phyloP scores from a whole-genome alignment of 2,888 invertebrate genomes.

The Entomobrya proxima region DNA sequence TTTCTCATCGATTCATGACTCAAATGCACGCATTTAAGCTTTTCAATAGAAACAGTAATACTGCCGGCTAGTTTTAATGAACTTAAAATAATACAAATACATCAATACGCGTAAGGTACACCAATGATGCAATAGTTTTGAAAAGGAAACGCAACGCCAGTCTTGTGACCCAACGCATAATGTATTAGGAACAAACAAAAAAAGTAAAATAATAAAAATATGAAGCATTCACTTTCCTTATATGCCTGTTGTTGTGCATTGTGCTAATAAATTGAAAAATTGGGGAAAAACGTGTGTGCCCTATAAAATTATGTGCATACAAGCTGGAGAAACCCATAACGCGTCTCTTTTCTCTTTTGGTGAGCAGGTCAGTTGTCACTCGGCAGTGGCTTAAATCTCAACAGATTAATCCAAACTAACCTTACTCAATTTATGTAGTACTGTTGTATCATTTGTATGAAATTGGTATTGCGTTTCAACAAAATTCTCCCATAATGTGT shows the following conservation, averaged over 20 bases:
- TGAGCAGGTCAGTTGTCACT: conserved; percentile 24
- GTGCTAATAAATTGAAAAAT: conserved; percentile 7
- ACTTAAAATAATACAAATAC: conserved; percentile 25
- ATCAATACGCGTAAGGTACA: background rate
- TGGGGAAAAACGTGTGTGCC: background rate
- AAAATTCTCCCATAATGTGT: conserved; percentile 20
- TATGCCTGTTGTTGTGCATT: background rate
- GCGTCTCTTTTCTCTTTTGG: background rate
- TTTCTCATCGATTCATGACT: conserved; percentile 33
- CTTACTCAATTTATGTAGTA: conserved; percentile 27
- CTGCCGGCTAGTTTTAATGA: conserved; percentile 56
- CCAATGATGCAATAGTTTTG: background rate
- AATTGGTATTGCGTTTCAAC: conserved; percentile 21
- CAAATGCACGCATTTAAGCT: conserved; percentile 20
- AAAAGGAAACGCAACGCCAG: background rate
- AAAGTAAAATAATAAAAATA: conserved; percentile 3
- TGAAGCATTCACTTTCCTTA: conserved; percentile 8
- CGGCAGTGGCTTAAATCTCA: conserved; percentile 24
- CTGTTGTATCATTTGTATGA: background rate
- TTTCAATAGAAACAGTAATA: conserved; percentile 49
- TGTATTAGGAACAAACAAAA: background rate
- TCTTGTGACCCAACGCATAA: background rate
- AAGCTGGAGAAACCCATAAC: too few relatives aligned
- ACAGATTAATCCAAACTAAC: conserved; percentile 59
- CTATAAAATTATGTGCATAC: too few relatives aligned